A percentile compares a stretch with the other conserved stretches of the same genome.
Conservation (phyloP, 2,797 vertebrate species). For the Chloroceryle inda region DNA sequence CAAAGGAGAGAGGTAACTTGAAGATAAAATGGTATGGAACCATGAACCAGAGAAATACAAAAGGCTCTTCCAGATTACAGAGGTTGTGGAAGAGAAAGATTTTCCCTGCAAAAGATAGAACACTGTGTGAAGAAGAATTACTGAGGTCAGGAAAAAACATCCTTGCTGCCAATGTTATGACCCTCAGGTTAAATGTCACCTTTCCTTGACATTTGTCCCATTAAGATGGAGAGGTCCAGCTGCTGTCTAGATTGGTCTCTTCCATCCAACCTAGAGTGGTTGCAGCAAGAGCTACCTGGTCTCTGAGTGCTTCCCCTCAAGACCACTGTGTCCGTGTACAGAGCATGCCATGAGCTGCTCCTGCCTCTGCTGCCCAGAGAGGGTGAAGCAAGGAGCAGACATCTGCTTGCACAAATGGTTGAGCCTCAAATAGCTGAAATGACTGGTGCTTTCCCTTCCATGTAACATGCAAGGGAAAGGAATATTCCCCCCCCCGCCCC, state of each 20-base stretch:
- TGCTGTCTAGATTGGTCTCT: not conserved
- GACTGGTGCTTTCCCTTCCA: not conserved
- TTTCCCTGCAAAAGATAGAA: not conserved
- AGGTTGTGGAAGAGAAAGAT: not conserved
- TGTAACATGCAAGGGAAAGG: not conserved
- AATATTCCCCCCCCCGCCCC: accelerated
- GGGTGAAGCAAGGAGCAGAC: not conserved
- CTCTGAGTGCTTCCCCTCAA: not conserved
- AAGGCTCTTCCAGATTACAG: not conserved
- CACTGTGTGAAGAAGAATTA: not conserved
- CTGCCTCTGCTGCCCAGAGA: not conserved
- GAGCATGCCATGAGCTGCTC: not conserved
- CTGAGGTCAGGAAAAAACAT: not conserved
- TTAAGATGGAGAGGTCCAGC: not conserved
- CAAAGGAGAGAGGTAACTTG: conserved; percentile 19
- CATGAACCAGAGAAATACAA: not conserved
- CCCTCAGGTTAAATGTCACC: not conserved
- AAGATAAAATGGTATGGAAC: conserved; percentile 21
- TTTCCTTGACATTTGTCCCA: not conserved
- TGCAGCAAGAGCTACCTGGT: not conserved
- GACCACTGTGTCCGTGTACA: not conserved
- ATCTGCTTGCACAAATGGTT: not conserved
- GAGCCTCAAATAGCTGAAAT: not conserved
- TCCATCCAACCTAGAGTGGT: not conserved
- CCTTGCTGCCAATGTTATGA: not conserved